A percentile compares a stretch with the other conserved stretches of the same genome.
Conservation (phyloP, 2,797 vertebrate species). For the Argyrosomus regius region DNA sequence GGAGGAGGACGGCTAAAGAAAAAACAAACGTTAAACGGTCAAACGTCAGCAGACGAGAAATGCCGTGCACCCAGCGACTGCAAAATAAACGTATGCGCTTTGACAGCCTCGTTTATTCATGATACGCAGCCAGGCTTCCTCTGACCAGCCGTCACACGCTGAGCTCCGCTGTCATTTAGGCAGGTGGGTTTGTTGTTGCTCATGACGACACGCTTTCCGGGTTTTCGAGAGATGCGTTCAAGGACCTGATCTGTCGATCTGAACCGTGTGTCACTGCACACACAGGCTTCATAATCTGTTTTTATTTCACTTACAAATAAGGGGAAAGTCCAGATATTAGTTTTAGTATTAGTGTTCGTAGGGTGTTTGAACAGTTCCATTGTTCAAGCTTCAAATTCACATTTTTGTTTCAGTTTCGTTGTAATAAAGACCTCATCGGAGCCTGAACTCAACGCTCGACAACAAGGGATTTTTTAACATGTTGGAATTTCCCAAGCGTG, state of each 20-base stretch:
- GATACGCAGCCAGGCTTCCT: background rate
- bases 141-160: background rate
- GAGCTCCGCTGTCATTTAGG: constrained; percentile 37
- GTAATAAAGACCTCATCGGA: fast-evolving
- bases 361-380: background rate
- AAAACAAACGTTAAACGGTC: background rate
- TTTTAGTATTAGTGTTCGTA: background rate
- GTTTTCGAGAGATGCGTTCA: constrained; percentile 56
- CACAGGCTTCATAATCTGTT: too few species aligned
- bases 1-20: background rate
- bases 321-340: background rate
- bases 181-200: constrained; percentile 73
- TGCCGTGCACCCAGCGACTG: background rate
- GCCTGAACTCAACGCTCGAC: background rate
- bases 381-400: fast-evolving
- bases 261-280: background rate
- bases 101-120: background rate
- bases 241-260: fast-evolving
- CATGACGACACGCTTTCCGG: constrained; percentile 71
- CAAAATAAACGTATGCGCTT: background rate
- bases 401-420: constrained; percentile 36
- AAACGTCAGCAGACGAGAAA: background rate
- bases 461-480: background rate
- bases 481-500: constrained; percentile 46
- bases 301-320: background rate